Conservation (phyloP, 2,113 vertebrate species). For the Lontra canadensis region DNA sequence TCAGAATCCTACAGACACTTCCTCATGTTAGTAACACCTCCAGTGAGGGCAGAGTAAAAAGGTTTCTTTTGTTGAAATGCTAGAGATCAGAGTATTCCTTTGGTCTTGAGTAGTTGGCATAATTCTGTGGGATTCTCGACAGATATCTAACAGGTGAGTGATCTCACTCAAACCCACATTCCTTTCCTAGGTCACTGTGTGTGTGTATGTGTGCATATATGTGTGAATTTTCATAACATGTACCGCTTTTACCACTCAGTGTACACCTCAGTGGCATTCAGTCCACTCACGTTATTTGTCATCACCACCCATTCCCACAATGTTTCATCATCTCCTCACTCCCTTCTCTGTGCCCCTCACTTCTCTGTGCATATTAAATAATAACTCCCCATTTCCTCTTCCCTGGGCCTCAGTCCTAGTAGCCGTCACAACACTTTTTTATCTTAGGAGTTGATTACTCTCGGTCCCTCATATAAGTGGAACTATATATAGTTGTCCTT, state of each 20-base stretch:
- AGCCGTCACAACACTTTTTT: neutral
- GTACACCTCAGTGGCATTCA: neutral
- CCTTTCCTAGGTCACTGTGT: neutral
- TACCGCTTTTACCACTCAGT: neutral
- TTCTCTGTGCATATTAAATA: neutral
- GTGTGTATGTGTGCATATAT: too few relatives aligned
- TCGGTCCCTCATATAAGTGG: neutral
- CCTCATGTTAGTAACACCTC: neutral
- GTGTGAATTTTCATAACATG: neutral
- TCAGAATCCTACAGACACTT: neutral
- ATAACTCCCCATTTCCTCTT: neutral
- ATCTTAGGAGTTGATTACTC: neutral
- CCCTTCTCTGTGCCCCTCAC: neutral
- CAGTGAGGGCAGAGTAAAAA: neutral
- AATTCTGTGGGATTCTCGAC: slow-evolving; percentile 4
- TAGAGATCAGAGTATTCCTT: neutral
- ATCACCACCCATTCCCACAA: neutral
- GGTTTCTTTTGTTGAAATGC: neutral
- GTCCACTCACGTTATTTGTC: neutral
- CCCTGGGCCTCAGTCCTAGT: neutral
- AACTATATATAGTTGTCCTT: neutral
- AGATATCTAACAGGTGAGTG: neutral
- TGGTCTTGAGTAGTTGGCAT: neutral
- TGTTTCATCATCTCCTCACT: neutral
- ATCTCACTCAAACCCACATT: neutral